A percentile compares a stretch with the other conserved stretches of the same genome.
Conservation (phyloP, 2,888 invertebrate species). For the Drosophila affinis region DNA sequence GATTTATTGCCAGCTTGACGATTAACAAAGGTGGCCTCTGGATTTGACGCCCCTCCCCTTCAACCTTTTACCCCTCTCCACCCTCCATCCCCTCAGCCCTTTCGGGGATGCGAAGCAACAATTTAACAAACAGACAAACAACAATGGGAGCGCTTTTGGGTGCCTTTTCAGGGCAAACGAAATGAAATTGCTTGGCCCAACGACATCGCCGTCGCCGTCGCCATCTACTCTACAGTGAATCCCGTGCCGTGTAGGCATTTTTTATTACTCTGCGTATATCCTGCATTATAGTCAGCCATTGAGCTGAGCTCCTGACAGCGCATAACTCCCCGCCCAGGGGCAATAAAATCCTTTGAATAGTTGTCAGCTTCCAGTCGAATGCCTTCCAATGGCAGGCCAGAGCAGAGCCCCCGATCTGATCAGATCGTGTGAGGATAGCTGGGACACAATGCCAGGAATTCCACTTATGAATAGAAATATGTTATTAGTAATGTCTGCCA, state of each 20-base stretch:
- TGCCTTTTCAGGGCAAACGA: conserved; percentile 56
- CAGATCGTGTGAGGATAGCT: conserved; percentile 44
- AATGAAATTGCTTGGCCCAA: conserved; percentile 62
- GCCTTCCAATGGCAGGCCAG: conserved; percentile 45
- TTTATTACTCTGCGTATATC: conserved; percentile 40
- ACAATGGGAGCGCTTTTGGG: conserved; percentile 59
- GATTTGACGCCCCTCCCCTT: conserved; percentile 16
- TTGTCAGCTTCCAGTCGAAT: conserved; percentile 69
- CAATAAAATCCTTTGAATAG: conserved; percentile 69
- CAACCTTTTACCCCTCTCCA: conserved; percentile 1
- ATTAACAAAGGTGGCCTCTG: conserved; percentile 72
- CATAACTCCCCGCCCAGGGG: conserved; percentile 37
- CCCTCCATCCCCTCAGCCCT: conserved; percentile 53
- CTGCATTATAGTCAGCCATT: conserved; percentile 56
- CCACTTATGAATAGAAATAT: conserved; percentile 35
- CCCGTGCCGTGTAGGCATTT: conserved; percentile 30
- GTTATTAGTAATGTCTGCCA: conserved; percentile 22
- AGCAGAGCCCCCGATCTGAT: conserved; percentile 22
- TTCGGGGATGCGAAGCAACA: conserved; percentile 51
- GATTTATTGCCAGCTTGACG: conserved; percentile 73
- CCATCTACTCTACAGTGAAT: too few species aligned
- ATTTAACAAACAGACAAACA: conserved; percentile 68
- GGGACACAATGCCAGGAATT: conserved; percentile 38
- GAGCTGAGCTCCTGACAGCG: conserved; percentile 48
- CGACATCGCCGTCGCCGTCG: too few species aligned